Base-by-base conservation (phyloP, 2,888 invertebrate species). In the Anthophora plumipes region DNA sequence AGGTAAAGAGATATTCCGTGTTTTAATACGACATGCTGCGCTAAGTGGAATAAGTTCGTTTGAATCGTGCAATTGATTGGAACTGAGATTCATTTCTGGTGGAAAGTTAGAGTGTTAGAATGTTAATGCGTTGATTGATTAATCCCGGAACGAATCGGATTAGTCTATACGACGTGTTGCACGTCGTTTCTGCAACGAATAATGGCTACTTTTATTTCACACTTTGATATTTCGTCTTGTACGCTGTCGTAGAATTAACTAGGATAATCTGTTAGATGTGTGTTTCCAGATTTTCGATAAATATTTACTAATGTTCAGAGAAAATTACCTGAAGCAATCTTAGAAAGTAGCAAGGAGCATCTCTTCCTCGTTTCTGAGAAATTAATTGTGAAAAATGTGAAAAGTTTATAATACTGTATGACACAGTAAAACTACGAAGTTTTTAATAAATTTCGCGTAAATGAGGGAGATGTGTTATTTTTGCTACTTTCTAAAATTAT, bases 61-160 rank as follows among this genome's bases (percentile, higher is more conserved):
- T 41, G 17, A 41, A n/a, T 48, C n/a, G 3, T 6, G 14, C 22
- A 67, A 59, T 9, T 11, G 17, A 61, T 63, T 61, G 8, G 31
- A 61, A 50, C 39, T 31, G 20, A 48, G 25, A 41, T 25, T 63
- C 20, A 31, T 31, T 31, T 12, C 4, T 22, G 17, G 11, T 46
- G 9, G 25, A 41, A 60, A 50, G 7, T 17, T 14, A n/a, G n/a
- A n/a, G 37, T 6, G 1, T 50, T 25, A 25, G 59, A 50, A 59
- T 17, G 17, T 59, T 60, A 54, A 61, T 52, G n/a, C 57, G 17
- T 41, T 41, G 59, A 66, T 73, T 6, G 41, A 59, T 66, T 31
- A 59, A 43, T 12, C 5, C 8, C 31, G 43, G 43, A 74, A 66
- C 57, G 22, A 22, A 55, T n/a, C 6, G 39, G 12, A 59, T 59